Percentiles rank a stretch among this genome's conserved stretches.
phyloP scores from a whole-genome alignment of 1,140 invertebrate genomes.

The Zaprionus gabonicus region DNA sequence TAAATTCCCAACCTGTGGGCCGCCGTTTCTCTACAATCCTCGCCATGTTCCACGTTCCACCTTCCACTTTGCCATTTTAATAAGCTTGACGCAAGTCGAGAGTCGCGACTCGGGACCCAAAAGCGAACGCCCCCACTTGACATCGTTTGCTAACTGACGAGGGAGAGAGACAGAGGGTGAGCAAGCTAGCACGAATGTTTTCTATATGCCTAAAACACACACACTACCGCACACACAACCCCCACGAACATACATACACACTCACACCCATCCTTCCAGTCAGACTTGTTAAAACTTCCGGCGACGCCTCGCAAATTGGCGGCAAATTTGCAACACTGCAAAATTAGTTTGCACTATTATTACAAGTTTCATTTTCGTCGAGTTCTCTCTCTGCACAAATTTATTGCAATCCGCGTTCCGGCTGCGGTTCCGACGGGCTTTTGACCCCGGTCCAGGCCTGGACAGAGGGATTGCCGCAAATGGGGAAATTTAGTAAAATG shows the following conservation, averaged over 20 bases:
- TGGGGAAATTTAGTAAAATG: background rate
- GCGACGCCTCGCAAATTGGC: slow-evolving; percentile 47
- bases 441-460: background rate
- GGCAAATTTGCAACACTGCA: slow-evolving; percentile 49
- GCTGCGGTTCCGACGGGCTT: background rate
- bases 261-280: background rate
- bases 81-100: slow-evolving; percentile 63
- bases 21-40: background rate
- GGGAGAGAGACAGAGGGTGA: slow-evolving; percentile 2
- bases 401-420: background rate
- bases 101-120: slow-evolving; percentile 19
- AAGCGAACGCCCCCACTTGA: slow-evolving; percentile 57
- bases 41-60: background rate
- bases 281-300: slow-evolving; percentile 32
- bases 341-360: slow-evolving; percentile 53
- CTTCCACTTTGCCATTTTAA: slow-evolving; percentile 51
- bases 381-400: background rate
- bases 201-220: slow-evolving; percentile 25
- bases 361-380: slow-evolving; percentile 3
- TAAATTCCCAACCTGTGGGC: background rate
- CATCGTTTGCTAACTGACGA: slow-evolving; percentile 51
- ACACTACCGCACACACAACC: slow-evolving; percentile 9
- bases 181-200: slow-evolving; percentile 22
- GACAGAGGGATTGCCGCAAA: background rate
- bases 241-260: background rate